Base-by-base conservation (phyloP, 2,797 vertebrate genomes). In the Sebastes taczanowskii region DNA sequence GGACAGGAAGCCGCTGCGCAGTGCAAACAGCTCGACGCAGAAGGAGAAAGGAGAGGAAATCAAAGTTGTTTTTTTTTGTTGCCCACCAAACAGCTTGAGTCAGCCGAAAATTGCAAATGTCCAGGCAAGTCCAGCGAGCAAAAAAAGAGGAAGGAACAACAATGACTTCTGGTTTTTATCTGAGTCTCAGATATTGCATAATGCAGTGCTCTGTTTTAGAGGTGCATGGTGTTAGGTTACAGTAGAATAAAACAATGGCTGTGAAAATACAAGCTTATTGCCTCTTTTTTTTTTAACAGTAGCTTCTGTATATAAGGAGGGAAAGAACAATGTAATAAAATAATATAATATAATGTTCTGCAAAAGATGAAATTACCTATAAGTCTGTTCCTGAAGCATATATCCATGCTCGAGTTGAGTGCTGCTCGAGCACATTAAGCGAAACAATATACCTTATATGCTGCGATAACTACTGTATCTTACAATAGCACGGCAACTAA, bases 361-460 rank as follows among this genome's bases (percentile, higher is more conserved):
- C 64, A 71, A 73, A 73, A 75, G 76, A 86, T 76, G 58, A 72
- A 79, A 90, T 81, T 73, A 74, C 60, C 77, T 71, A 29, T 10
- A 77, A 87, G 42, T 82, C 70, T 72, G 78, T 6, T 81, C 59
- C 80, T 42, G 72, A 87, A 64, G 74, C 58, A 61, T 71, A 78
- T 79, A 81, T 74, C 60, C 3, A 34, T 20, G 67, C 71, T 77
- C 27, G 34, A 27, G 71, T 23, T 8, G 55, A 88, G 74, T 52
- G 22, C 77, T 60, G 55, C 62, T 76, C 16, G 7, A 82, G 78
- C 23, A 84, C 53, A 77, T 83, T 75, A 85, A 71, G 66, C 56
- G 81, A 90, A 88, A 91, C 69, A 80, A 76, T 74, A 82, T 25
- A 73, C 75, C 78, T 76, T 66, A 81, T 78, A 73, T 82, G 76